Base-by-base conservation (phyloP, 2,113 vertebrate species). In the Empidonax alnorum region DNA sequence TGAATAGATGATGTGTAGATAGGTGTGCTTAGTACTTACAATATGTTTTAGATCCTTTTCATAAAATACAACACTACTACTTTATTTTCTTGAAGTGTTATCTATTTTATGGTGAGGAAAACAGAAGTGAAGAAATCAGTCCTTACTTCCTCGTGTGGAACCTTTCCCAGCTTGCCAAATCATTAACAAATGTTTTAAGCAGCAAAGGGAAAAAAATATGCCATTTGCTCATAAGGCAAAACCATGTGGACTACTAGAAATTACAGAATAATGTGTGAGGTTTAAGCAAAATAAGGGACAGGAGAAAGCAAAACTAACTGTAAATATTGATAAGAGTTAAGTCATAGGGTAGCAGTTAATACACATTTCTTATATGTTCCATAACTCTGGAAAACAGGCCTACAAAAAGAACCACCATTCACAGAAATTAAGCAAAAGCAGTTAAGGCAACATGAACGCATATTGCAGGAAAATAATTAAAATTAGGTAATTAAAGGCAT, bases 181-280 rank as follows among this genome's bases (percentile, higher is more conserved):
- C 69, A 78, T 93, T 93, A 94, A 79, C 69, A 93, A 94, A 82
- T 87, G 77, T 90, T 96, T 86, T 44, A 88, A 65, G 76, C 39
- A 59, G 81, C 3, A 7, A 69, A 68, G 27, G 63, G 44, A 10
- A 61, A 89, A 93, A 85, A 77, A 3, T 71, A 4, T 80, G 75
- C 85, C 79, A 75, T 96, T 94, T 94, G 85, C 79, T 88, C 68
- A 42, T 86, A 71, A 93, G 25, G 73, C 95, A 93, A 86, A 93
- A 77, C 73, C 93, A 92, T 93, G 80, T 95, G 93, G 93, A 75
- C 65, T 74, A 44, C 52, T 31, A 78, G 83, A 86, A 94, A 91
- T 84, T 71, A 59, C 35, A 67, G 78, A 81, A 72, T 47, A 74
- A 88, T 81, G 79, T 90, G 83, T 77, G 88, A 92, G 31, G 76